Percentiles rank a stretch among this genome's conserved stretches.
Evolutionary conservation across 1,140 invertebrate genomes (phyloP).

Genomic region (Polypedilum vanderplanki): DNA sequence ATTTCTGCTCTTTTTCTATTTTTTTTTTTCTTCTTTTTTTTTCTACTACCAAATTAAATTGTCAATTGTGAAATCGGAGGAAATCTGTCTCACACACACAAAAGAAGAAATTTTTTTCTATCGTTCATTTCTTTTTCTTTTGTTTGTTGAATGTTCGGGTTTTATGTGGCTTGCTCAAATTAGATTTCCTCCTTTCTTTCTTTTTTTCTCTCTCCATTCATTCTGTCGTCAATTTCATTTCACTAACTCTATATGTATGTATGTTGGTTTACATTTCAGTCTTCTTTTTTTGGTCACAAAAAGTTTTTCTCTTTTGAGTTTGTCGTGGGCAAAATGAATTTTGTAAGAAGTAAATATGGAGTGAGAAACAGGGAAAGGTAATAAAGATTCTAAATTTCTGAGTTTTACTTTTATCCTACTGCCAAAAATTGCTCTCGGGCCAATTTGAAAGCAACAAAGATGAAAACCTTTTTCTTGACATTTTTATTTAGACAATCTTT

Average conservation of each 20-base stretch:
- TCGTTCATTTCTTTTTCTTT: neutral
- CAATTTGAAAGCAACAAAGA: no score
- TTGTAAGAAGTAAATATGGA: neutral
- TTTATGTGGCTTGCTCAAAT: neutral
- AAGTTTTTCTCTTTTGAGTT: neutral
- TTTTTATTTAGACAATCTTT: no score
- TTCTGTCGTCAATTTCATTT: neutral
- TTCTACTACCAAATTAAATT: neutral
- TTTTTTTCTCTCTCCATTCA: neutral
- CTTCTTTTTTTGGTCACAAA: neutral
- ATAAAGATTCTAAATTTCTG: no score
- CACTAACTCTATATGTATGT: no score
- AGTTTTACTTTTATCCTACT: no score
- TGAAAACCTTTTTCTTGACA: no score
- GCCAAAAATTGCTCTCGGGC: no score
- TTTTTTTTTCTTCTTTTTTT: no score
- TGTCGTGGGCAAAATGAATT: neutral
- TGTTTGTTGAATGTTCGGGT: neutral
- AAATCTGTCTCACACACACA: neutral
- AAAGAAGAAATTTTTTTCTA: neutral
- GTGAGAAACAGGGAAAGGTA: neutral
- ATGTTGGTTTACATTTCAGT: neutral
- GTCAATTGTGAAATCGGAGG: slow-evolving; percentile 16
- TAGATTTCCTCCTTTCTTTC: neutral
- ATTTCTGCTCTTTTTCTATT: no score